Evolutionary conservation across 1,140 invertebrate genomes (phyloP), one percentile per base, ranked within the genome.

Genomic region (Neotoxoptera formosana): DNA sequence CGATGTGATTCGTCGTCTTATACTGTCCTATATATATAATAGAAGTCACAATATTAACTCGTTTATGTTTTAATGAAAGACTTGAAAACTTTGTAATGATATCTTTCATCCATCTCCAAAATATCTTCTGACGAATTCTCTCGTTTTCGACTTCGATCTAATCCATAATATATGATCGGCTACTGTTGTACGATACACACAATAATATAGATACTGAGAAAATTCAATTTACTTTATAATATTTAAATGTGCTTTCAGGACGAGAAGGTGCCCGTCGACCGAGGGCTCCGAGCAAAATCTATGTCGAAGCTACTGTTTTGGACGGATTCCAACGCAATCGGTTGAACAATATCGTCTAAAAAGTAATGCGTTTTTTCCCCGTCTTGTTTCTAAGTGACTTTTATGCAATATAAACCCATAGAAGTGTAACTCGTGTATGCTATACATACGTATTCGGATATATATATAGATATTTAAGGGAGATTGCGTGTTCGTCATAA

Each of bases 291-390:
- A 87, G 21, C 17, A n/a, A 87, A 87, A 87, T 87, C 11, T 11
- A 53, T 53, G 1, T 67, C 21, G 34, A 90, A 90, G 30, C 36
- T 67, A 90, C n/a, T n/a, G n/a, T n/a, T 67, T 90, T 90, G 36
- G 36, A 90, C 45, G 25, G 36, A 90, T 67, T 90, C 89, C 53
- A 90, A 90, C n/a, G 30, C 21, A 60, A 45, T 90, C 41, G 36
- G 53, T 90, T 67, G 17, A 67, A 90, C 56, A 45, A 67, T 47
- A 90, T 67, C 36, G 25, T 67, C 53, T 30, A 60, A 90, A 60
- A 45, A 9, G 7, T 47, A 90, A 90, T 47, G 45, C 4, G 14
- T 90, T 60, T 51, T 25, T 36, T 56, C 53, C 17, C 17, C 51
- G 36, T 56, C 7, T 89, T 53, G 48, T 53, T 25, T 21, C 7